Evolutionary conservation across 1,140 invertebrate species (phyloP).

Genomic region (Delia radicum): DNA sequence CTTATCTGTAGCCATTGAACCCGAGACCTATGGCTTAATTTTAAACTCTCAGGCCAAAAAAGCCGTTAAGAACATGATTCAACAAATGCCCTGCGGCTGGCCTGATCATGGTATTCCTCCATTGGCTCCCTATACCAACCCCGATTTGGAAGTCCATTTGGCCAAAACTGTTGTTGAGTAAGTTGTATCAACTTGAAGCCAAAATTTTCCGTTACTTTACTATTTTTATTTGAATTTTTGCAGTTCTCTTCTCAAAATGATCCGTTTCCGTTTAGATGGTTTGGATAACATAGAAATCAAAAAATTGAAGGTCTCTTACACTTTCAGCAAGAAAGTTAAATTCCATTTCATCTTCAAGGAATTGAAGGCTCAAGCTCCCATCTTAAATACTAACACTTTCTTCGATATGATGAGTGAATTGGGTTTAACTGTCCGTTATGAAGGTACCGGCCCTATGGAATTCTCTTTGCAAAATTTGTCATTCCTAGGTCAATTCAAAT

Average conservation of each 20-base stretch:
- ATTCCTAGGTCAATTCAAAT: constrained; percentile 51
- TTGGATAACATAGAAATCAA: constrained; percentile 44
- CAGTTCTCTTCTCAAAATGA: constrained; percentile 41
- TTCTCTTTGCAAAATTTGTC: constrained; percentile 42
- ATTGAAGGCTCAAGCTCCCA: too few species aligned
- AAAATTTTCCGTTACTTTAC: background rate
- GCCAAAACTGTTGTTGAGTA: constrained; percentile 44
- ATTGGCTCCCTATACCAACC: constrained; percentile 51
- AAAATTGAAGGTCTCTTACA: constrained; percentile 49
- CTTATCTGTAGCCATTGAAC: constrained; percentile 9
- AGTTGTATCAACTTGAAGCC: constrained; percentile 34
- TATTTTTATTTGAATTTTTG: background rate
- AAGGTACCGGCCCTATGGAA: constrained; percentile 41
- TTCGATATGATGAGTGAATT: constrained; percentile 40
- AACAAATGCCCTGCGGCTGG: constrained; percentile 48
- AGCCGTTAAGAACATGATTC: constrained; percentile 38
- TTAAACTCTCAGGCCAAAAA: constrained; percentile 48
- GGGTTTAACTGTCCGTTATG: constrained; percentile 44
- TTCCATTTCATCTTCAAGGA: constrained; percentile 40
- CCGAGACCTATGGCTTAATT: constrained; percentile 42
- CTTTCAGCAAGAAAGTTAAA: constrained; percentile 50
- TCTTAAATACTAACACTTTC: constrained; percentile 41
- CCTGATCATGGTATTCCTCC: constrained; percentile 46
- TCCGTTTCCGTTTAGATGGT: constrained; percentile 52
- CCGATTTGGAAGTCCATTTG: constrained; percentile 43